phyloP scores from a whole-genome alignment of 2,888 invertebrate species.

The Dexiosoma caninum region DNA sequence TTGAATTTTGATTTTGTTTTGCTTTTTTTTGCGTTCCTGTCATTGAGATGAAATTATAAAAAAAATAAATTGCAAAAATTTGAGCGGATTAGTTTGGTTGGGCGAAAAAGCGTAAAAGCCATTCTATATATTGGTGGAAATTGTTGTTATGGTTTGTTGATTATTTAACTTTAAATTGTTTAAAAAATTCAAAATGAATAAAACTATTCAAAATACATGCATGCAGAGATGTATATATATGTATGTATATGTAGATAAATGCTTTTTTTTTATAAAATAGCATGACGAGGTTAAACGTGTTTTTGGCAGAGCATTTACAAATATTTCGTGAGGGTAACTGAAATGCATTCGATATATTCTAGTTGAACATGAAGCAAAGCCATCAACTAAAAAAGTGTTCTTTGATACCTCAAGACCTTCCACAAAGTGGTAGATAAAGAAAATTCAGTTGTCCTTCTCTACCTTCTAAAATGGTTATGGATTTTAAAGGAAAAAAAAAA shows the following conservation, averaged over 20 bases:
- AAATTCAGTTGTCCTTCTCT: too few species aligned
- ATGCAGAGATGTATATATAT: neutral
- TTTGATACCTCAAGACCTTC: constrained; percentile 8
- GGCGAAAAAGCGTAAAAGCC: neutral
- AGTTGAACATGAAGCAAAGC: constrained; percentile 27
- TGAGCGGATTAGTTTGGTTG: neutral
- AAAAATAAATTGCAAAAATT: constrained; percentile 31
- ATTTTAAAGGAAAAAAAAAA: neutral
- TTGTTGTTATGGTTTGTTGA: constrained; percentile 5
- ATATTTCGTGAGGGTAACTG: constrained; percentile 62
- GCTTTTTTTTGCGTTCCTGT: constrained; percentile 30
- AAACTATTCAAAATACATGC: neutral
- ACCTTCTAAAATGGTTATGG: neutral
- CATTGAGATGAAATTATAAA: constrained; percentile 23
- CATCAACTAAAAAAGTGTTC: constrained; percentile 1
- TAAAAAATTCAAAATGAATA: neutral
- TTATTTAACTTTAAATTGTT: constrained; percentile 21
- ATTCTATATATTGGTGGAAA: neutral
- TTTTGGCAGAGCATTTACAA: constrained; percentile 60
- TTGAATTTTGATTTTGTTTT: too few species aligned
- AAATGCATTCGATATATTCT: constrained; percentile 51
- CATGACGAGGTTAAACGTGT: constrained; percentile 58
- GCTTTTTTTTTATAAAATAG: neutral
- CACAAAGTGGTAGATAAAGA: neutral
- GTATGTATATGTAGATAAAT: too few species aligned